Base-by-base conservation (phyloP, 1,140 invertebrate genomes). In the Thaumatotibia leucotreta region DNA sequence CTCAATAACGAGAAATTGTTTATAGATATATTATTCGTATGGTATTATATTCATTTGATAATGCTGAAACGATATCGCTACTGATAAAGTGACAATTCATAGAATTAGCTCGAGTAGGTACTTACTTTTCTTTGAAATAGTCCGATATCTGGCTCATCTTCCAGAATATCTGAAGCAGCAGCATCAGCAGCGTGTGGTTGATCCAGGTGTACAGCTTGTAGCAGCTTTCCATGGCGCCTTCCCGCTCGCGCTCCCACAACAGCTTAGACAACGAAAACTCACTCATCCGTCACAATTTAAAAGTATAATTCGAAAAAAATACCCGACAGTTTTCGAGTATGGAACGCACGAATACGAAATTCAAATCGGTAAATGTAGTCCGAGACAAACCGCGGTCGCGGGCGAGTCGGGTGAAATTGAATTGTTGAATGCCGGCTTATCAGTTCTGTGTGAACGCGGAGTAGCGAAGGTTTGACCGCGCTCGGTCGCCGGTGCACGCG, bases 101-200 rank as follows among this genome's bases (percentile, higher is more conserved):
- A 45, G 17, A 39, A 39, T 14, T 0, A 20, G 39, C n/a, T n/a
- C n/a, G n/a, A n/a, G 35, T 6, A 20, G 22, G 8, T 70, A 84
- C 88, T 90, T 65, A 90, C 88, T 86, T 89, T 70, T 79, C 82
- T 66, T 80, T 86, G 58, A 90, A 89, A 70, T 79, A 90, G 71
- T 90, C 84, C 63, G 88, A 84, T 72, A 90, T 84, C 75, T 90
- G 88, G 73, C 82, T 89, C 73, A 89, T 80, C 77, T 90, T 90
- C 88, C 88, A 91, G 69, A 91, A 83, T 71, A 89, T 87, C 73
- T 91, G 85, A 63, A 89, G 78, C 35, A 89, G 68, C 69, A 89
- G 74, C 86, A 89, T 91, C 69, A 90, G 68, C 70, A 90, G 50
- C 31, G 85, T 87, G 66, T 89, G 79, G 74, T 88, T 89, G 69